Evolutionary conservation across 2,888 invertebrate genomes (phyloP).

Genomic region (Nipponacmea schrenckii): DNA sequence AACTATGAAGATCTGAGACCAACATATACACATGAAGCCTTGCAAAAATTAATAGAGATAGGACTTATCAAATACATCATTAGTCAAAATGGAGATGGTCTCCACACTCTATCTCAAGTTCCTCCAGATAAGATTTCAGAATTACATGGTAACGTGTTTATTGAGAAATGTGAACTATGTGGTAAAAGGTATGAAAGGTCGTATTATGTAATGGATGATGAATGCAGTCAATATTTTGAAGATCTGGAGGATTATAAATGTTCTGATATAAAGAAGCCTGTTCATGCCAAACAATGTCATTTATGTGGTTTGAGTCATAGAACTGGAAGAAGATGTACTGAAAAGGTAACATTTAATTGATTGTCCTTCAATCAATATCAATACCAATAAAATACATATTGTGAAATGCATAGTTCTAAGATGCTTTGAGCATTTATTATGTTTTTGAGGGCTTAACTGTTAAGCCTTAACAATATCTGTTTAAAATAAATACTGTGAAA

Average conservation of each 20-base stretch:
- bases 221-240: slow-evolving; percentile 54
- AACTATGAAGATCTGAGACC: slow-evolving; percentile 56
- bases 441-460: background rate
- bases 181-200: slow-evolving; percentile 40
- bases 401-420: background rate
- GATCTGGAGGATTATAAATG: slow-evolving; percentile 53
- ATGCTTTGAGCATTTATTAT: background rate
- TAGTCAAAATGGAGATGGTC: slow-evolving; percentile 63
- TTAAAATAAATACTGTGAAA: too few relatives aligned
- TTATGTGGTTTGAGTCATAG: slow-evolving; percentile 54
- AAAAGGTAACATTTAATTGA: slow-evolving; percentile 38
- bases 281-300: slow-evolving; percentile 48
- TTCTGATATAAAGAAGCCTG: slow-evolving; percentile 45
- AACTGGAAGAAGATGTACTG: slow-evolving; percentile 55
- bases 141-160: slow-evolving; percentile 61
- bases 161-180: slow-evolving; percentile 57
- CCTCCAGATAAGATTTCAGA: slow-evolving; percentile 48
- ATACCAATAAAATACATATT: background rate
- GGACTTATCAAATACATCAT: slow-evolving; percentile 51
- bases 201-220: slow-evolving; percentile 55
- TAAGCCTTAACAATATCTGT: too few relatives aligned
- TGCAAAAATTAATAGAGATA: slow-evolving; percentile 43
- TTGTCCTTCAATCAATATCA: background rate
- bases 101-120: slow-evolving; percentile 55
- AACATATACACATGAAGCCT: slow-evolving; percentile 60